These are phyloP conservation scores for Camptogramma bilineatum DNA, from an alignment of 2,888 invertebrate species.

Conservation along the genomic window DNA sequence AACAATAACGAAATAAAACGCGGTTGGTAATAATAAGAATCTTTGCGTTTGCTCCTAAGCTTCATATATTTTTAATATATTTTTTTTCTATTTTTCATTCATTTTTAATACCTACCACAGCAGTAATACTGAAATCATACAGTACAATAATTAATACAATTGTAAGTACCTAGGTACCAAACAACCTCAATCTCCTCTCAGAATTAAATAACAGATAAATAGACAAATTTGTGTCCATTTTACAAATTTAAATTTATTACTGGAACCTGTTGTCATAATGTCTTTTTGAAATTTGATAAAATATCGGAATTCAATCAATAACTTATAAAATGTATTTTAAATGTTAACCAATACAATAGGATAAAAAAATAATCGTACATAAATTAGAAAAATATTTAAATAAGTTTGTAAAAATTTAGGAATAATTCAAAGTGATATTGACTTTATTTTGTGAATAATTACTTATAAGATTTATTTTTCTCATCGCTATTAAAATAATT, in stretches of 20 bases:
- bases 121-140: no score
- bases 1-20: no score
- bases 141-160: no score
- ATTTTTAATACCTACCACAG: no score
- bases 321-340: slow-evolving; percentile 8
- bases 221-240: slow-evolving; percentile 43
- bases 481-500: no score
- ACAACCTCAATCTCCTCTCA: slow-evolving; percentile 22
- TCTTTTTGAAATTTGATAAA: slow-evolving; percentile 21
- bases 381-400: background rate
- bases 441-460: background rate
- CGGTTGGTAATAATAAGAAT: no score
- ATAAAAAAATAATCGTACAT: slow-evolving; percentile 3
- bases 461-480: no score
- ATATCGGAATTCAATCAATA: slow-evolving; percentile 25
- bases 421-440: background rate
- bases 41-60: no score
- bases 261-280: slow-evolving; percentile 28
- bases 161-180: no score
- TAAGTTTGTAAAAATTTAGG: background rate
- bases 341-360: slow-evolving; percentile 16
- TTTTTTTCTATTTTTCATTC: no score
- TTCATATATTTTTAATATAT: no score
- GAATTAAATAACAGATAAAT: slow-evolving; percentile 34
- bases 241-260: slow-evolving; percentile 35